Evolutionary conservation across 2,113 vertebrate genomes (phyloP).

Genomic region (Nerophis ophidion): DNA sequence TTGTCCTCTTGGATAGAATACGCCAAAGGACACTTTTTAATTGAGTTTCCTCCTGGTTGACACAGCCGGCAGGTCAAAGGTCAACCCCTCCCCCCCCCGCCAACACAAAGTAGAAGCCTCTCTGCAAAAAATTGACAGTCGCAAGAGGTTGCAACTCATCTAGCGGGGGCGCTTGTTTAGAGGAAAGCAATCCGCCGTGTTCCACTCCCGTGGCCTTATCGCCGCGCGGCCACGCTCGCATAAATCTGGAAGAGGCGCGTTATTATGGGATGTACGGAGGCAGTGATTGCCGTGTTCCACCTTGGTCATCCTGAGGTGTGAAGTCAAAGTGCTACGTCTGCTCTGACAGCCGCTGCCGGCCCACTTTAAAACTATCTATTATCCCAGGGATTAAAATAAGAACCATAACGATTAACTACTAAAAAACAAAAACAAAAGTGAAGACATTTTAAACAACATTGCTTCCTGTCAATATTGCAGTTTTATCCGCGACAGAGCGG

Average conservation of each 20-base stretch:
- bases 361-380: not conserved
- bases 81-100: not conserved
- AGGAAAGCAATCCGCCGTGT: conserved; percentile 38
- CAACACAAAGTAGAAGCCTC: conserved; percentile 45
- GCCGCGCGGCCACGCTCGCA: not conserved
- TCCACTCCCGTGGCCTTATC: conserved; percentile 20
- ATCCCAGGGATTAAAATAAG: not conserved
- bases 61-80: conserved; percentile 38
- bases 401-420: not conserved
- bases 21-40: conserved; percentile 7
- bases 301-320: not conserved
- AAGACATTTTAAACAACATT: not conserved
- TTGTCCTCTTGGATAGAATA: too few relatives aligned
- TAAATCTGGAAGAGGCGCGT: not conserved
- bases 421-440: not conserved
- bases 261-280: not conserved
- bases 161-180: conserved; percentile 48
- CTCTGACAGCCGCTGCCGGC: not conserved
- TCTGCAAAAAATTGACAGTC: conserved; percentile 40
- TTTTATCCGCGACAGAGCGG: not conserved
- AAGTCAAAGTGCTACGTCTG: not conserved
- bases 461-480: not conserved
- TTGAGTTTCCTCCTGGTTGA: conserved; percentile 24
- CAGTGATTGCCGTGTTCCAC: not conserved
- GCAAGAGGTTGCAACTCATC: conserved; percentile 42